phyloP scores from a whole-genome alignment of 2,888 invertebrate genomes.

The Drosophila merina region DNA sequence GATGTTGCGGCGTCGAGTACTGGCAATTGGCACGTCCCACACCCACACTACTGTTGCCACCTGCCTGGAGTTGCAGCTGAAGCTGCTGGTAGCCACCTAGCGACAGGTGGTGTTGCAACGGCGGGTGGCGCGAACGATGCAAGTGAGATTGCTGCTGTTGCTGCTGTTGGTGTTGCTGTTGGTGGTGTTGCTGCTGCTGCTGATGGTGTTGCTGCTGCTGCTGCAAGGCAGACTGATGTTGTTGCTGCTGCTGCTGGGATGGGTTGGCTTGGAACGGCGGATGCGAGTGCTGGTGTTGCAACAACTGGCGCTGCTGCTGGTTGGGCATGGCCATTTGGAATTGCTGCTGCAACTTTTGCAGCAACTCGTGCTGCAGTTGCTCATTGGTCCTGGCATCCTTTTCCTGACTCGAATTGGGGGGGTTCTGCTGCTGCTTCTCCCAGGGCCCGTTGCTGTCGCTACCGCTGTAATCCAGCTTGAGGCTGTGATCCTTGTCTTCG shows the following conservation, averaged over 20 bases:
- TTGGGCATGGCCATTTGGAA: slow-evolving; percentile 47
- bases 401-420: slow-evolving; percentile 44
- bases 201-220: slow-evolving; percentile 43
- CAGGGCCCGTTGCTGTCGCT: slow-evolving; percentile 80
- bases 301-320: slow-evolving; percentile 58
- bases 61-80: slow-evolving; percentile 40
- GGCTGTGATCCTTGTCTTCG: slow-evolving; percentile 14
- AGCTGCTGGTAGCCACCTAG: slow-evolving; percentile 83
- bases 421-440: slow-evolving; percentile 82
- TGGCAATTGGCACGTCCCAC: slow-evolving; percentile 51
- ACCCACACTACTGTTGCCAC: not conserved
- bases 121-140: slow-evolving; percentile 66
- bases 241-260: slow-evolving; percentile 76
- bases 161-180: slow-evolving; percentile 66
- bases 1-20: slow-evolving; percentile 77
- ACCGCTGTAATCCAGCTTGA: slow-evolving; percentile 80
- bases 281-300: slow-evolving; percentile 56
- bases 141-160: slow-evolving; percentile 71
- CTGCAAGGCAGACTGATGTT: slow-evolving; percentile 54
- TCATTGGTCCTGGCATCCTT: slow-evolving; percentile 41
- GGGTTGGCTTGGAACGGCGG: slow-evolving; percentile 49
- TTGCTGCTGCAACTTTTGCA: slow-evolving; percentile 75
- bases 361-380: slow-evolving; percentile 67
- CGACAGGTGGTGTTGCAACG: slow-evolving; percentile 81
- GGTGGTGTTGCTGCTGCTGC: slow-evolving; percentile 45